Conservation (phyloP, 2,113 vertebrate species). For the Pleuronectes platessa region DNA sequence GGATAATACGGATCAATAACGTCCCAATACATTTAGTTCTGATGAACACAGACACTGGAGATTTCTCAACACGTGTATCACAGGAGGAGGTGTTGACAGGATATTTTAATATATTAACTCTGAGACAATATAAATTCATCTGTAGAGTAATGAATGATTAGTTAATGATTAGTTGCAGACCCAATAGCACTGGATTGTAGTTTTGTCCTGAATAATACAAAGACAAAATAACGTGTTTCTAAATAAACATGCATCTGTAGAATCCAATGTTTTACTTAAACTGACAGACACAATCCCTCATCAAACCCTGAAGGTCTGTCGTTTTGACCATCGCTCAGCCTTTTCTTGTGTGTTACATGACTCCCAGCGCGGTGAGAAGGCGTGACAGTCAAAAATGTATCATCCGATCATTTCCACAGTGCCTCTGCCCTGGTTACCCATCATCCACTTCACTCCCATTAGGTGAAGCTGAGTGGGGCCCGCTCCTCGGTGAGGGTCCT, state of each 20-base stretch:
- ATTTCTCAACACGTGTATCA: neutral
- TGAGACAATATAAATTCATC: too few relatives aligned
- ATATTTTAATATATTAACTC: neutral
- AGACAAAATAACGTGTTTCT: neutral
- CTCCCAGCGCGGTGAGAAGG: conserved; percentile 15
- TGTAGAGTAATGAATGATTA: too few relatives aligned
- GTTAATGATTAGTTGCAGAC: too few relatives aligned
- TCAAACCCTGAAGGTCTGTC: neutral
- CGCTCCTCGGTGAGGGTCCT: conserved; percentile 63
- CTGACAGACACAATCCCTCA: neutral
- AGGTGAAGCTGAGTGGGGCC: conserved; percentile 53
- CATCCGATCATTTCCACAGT: conserved; percentile 46
- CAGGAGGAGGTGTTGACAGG: neutral
- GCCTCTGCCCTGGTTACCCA: conserved; percentile 51
- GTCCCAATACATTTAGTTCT: neutral
- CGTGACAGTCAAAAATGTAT: conserved; percentile 15
- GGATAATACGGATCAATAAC: neutral
- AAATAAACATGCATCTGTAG: neutral
- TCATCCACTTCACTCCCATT: conserved; percentile 69
- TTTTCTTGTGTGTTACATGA: conserved; percentile 20
- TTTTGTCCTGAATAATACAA: too few relatives aligned
- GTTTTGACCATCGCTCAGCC: conserved; percentile 18
- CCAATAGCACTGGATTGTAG: too few relatives aligned
- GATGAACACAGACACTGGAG: neutral
- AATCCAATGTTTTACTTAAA: neutral